Conservation (phyloP, 2,113 vertebrate species). For the Anolis carolinensis region DNA sequence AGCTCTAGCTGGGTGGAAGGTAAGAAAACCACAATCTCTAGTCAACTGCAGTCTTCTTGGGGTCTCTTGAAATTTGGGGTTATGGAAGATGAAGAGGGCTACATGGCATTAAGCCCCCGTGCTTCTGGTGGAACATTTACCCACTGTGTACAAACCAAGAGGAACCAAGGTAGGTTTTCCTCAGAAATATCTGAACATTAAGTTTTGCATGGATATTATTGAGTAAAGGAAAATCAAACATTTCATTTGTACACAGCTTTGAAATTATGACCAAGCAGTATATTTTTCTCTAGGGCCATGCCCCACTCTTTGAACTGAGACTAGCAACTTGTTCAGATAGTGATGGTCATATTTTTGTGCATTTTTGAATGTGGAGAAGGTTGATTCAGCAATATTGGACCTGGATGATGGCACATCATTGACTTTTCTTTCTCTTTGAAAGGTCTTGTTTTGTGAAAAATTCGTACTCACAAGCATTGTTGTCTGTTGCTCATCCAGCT, state of each 20-base stretch:
- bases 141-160: neutral
- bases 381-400: neutral
- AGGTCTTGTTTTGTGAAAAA: neutral
- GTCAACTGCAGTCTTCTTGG: neutral
- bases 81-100: slow-evolving; percentile 11
- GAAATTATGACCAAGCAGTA: neutral
- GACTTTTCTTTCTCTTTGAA: neutral
- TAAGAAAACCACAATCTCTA: neutral
- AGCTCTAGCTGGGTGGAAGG: neutral
- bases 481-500: neutral
- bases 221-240: neutral
- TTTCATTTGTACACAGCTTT: neutral
- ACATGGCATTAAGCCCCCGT: neutral
- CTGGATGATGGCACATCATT: neutral
- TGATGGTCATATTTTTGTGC: neutral
- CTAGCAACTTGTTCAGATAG: neutral
- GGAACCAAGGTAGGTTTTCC: neutral
- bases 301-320: neutral
- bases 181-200: neutral
- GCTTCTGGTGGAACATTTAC: neutral
- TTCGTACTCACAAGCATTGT: neutral
- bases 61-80: neutral
- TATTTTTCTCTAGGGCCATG: too few relatives aligned
- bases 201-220: neutral
- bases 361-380: neutral